Evolutionary conservation across 2,113 vertebrate species (phyloP), one percentile per base, ranked within the genome.

Genomic region (Aegithalos caudatus): DNA sequence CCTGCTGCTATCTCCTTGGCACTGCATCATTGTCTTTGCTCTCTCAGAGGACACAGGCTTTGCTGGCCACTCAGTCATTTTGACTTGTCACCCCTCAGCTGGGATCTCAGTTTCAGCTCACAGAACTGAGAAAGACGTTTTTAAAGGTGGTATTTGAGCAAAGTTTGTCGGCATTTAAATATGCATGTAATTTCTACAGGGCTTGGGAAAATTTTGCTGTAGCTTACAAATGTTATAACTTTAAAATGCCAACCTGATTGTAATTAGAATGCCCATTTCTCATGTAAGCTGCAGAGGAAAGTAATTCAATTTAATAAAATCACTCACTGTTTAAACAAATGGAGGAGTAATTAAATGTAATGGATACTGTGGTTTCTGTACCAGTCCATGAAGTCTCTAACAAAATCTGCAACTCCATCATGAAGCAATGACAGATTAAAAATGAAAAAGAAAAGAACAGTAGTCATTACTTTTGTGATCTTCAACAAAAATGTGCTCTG

Each of bases 241-340:
- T 73, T 80, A 64, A 87, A 88, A 80, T 51, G 22, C 40, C 61
- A 93, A n/a, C 51, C 12, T 92, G 53, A 51, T 18, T 71, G 60
- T 89, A 89, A 81, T 81, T 90, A 57, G 24, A 89, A 82, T 69
- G 40, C 20, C 74, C 24, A 40, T 82, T 87, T 82, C 37, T 94
- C 42, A 12, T 69, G 54, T 74, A 78, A 88, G 65, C 37, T 86
- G 64, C 54, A 66, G 33, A 90, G 77, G 31, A 78, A 92, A 91
- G 83, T 38, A 83, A 84, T 88, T 92, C 65, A 42, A 40, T 90
- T 89, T 80, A 82, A 74, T 56, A 88, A 91, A 93, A 80, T 50
- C 86, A 80, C 23, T 76, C 45, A 35, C 33, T 81, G 54, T 74
- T 92, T 60, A 83, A 94, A 92, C 51, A 83, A 94, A 74, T 70